phyloP scores from a whole-genome alignment of 2,113 vertebrate species.

The Tragelaphus buxtoni region DNA sequence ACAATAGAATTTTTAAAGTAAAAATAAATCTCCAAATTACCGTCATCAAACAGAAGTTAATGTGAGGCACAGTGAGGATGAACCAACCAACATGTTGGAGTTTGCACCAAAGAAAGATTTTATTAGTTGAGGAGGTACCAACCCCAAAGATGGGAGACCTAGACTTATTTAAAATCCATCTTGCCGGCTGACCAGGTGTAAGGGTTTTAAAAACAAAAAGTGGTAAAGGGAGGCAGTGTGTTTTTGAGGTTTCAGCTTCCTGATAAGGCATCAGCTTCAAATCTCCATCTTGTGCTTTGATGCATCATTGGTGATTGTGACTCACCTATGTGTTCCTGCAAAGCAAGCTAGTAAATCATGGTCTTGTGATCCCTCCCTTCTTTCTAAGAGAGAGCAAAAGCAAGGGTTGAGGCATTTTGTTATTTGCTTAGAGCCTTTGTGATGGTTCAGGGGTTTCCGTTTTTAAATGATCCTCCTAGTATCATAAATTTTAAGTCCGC shows the following conservation, averaged over 20 bases:
- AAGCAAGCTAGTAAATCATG: not conserved
- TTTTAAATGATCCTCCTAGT: too few relatives aligned
- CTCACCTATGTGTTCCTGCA: not conserved
- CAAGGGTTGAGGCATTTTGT: too few relatives aligned
- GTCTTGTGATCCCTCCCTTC: not conserved
- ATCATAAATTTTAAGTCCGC: too few relatives aligned
- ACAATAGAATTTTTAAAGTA: not conserved
- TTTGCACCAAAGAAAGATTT: not conserved
- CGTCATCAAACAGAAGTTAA: not conserved
- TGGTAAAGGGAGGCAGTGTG: not conserved
- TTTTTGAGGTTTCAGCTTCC: not conserved
- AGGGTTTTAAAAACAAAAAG: not conserved
- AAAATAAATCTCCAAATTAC: slow-evolving; percentile 4
- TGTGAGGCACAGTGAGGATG: not conserved
- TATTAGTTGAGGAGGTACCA: not conserved
- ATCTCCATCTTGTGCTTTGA: not conserved
- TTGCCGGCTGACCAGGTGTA: not conserved
- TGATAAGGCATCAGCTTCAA: not conserved
- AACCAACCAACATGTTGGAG: not conserved
- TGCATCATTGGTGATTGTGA: not conserved
- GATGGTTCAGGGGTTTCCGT: too few relatives aligned
- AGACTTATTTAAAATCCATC: not conserved
- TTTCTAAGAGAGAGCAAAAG: not conserved
- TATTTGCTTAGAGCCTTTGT: too few relatives aligned
- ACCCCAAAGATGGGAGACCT: not conserved